These are phyloP conservation scores for Parazoanthus darwini DNA, from an alignment of 92 coral and sea anemone species.

Conservation along the genomic window DNA sequence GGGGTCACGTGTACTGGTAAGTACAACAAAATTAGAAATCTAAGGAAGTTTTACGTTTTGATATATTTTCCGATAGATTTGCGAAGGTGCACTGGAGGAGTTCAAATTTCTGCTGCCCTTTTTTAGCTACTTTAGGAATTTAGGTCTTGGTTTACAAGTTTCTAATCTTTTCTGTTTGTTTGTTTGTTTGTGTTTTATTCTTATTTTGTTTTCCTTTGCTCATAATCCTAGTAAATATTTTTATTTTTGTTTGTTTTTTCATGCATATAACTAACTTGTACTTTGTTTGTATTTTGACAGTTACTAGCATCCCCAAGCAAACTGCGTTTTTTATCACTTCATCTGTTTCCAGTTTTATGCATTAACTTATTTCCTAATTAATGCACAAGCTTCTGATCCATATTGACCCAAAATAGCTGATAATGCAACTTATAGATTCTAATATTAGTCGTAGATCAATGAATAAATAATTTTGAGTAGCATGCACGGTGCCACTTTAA, in stretches of 20 bases:
- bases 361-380: neutral
- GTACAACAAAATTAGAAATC: neutral
- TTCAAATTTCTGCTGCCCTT: no score
- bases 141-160: no score
- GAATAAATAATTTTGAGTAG: neutral
- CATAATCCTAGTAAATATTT: neutral
- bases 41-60: neutral
- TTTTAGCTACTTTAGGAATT: no score
- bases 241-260: no score
- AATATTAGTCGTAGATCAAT: no score
- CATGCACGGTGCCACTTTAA: neutral
- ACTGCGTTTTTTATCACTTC: neutral
- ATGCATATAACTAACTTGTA: neutral
- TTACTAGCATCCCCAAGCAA: neutral
- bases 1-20: constrained; percentile 64
- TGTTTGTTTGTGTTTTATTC: neutral
- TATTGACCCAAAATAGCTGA: neutral
- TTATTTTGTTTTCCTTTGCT: neutral
- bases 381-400: neutral
- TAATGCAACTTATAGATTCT: no score
- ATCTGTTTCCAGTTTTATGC: neutral
- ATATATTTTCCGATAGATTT: no score
- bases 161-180: no score
- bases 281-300: neutral
- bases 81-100: no score